A percentile compares a stretch with the other conserved stretches of the same genome.
phyloP scores from a whole-genome alignment of 1,140 invertebrate genomes.

The Andrena cerasifolii region DNA sequence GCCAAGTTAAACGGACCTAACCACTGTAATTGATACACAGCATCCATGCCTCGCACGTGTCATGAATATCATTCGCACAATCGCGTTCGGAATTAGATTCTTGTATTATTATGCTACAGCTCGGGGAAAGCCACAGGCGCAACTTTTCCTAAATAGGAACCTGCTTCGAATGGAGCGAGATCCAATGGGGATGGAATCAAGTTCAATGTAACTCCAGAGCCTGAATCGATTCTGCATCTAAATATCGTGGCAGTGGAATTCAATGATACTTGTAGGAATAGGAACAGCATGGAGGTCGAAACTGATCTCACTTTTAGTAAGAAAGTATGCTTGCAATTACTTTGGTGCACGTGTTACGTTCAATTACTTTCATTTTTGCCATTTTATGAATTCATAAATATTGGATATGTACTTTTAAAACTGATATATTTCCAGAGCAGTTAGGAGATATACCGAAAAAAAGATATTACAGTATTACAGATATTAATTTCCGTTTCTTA shows the following conservation, averaged over 20 bases:
- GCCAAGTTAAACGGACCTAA: neutral
- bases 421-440: no score
- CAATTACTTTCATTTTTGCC: no score
- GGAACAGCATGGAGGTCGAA: neutral
- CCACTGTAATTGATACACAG: conserved; percentile 27
- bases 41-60: conserved; percentile 10
- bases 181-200: conserved; percentile 16
- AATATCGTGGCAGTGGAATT: no score
- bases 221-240: neutral
- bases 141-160: conserved; percentile 19
- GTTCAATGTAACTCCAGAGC: conserved; percentile 9
- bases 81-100: conserved; percentile 34
- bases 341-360: no score
- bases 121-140: conserved; percentile 13
- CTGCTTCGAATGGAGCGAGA: neutral
- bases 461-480: no score
- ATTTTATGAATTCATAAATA: no score
- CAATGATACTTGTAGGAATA: neutral
- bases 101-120: neutral
- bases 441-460: no score
- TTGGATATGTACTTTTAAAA: no score
- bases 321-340: no score
- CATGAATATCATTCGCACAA: conserved; percentile 26
- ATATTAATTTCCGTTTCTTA: no score
- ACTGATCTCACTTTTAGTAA: neutral